A percentile compares a stretch with the other conserved stretches of the same genome.
phyloP scores from a whole-genome alignment of 2,797 vertebrate genomes.

The Smutsia gigantea region DNA sequence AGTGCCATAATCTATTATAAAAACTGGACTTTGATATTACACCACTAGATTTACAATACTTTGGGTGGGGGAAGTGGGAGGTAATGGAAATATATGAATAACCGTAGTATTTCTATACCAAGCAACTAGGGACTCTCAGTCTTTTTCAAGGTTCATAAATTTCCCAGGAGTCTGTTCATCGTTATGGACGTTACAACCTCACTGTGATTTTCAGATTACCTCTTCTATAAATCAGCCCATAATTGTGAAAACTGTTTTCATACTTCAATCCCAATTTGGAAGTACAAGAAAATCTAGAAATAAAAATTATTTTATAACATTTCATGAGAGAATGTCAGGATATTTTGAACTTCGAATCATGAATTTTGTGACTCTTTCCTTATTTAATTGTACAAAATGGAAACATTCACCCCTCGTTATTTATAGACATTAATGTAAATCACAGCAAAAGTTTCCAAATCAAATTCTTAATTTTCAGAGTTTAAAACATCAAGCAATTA shows the following conservation, averaged over 20 bases:
- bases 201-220: slow-evolving; percentile 40
- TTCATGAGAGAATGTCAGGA: background rate
- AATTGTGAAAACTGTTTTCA: slow-evolving; percentile 41
- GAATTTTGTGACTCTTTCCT: background rate
- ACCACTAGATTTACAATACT: background rate
- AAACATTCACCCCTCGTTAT: background rate
- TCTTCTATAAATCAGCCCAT: slow-evolving; percentile 37
- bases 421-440: background rate
- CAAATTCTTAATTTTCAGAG: background rate
- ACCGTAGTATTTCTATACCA: background rate
- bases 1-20: background rate
- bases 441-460: background rate
- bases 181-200: slow-evolving; percentile 24
- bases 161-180: background rate
- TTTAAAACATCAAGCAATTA: background rate
- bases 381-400: background rate
- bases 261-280: background rate
- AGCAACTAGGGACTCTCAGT: background rate
- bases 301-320: background rate
- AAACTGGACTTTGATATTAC: background rate
- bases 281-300: slow-evolving; percentile 36
- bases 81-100: background rate
- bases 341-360: slow-evolving; percentile 36
- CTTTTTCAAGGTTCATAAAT: slow-evolving; percentile 48
- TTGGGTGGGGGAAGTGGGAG: background rate